phyloP scores from a whole-genome alignment of 2,888 invertebrate genomes.

The Achlya flavicornis region DNA sequence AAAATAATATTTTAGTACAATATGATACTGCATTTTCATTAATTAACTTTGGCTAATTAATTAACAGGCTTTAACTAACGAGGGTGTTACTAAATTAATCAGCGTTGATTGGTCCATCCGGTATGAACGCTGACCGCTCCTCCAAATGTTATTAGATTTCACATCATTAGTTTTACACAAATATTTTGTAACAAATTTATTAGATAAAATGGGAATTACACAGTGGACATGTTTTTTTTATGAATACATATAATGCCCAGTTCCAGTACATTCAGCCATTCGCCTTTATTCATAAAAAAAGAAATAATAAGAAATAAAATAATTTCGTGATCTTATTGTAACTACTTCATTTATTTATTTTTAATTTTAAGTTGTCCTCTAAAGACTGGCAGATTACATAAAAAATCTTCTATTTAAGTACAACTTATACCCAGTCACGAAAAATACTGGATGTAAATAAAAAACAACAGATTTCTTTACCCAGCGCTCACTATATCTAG shows the following conservation, averaged over 20 bases:
- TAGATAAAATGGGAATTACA: not conserved
- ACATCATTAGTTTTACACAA: not conserved
- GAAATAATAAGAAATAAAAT: too few species aligned
- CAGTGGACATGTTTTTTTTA: too few species aligned
- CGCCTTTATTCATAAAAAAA: too few species aligned
- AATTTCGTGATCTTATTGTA: too few species aligned
- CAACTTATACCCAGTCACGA: too few species aligned
- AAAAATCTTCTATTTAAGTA: too few species aligned
- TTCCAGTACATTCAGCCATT: too few species aligned
- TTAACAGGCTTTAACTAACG: constrained; percentile 68
- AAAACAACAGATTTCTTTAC: not conserved
- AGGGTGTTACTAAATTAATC: constrained; percentile 74
- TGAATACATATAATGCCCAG: too few species aligned
- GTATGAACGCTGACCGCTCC: constrained; percentile 23
- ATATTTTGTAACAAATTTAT: not conserved
- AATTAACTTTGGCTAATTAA: constrained; percentile 76
- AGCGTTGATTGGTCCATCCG: constrained; percentile 57
- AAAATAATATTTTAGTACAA: constrained; percentile 39
- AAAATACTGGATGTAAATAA: not conserved
- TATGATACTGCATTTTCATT: constrained; percentile 60
- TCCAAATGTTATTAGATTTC: constrained; percentile 9
- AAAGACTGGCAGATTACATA: too few species aligned
- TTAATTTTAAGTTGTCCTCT: too few species aligned
- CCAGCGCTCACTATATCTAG: not conserved
- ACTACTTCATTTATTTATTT: too few species aligned